Evolutionary conservation across 2,888 invertebrate species (phyloP).

Genomic region (Philereme vetulata): DNA sequence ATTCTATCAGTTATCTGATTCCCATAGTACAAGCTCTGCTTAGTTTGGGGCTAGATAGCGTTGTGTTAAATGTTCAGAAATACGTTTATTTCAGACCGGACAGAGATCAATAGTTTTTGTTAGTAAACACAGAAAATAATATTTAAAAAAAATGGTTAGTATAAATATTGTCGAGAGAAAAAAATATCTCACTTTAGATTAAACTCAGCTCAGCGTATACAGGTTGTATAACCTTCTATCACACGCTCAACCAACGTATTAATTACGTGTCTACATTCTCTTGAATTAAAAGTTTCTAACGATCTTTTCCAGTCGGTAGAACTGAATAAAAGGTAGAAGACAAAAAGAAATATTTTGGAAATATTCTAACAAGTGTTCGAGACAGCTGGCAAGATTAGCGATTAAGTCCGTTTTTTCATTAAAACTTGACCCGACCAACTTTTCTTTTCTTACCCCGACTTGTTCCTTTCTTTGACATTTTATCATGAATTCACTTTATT

Average conservation of each 20-base stretch:
- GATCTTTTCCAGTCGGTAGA: conserved; percentile 27
- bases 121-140: no score
- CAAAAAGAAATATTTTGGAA: conserved; percentile 35
- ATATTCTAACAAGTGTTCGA: conserved; percentile 47
- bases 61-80: no score
- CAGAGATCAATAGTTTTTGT: no score
- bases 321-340: conserved; percentile 13
- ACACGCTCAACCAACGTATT: background rate
- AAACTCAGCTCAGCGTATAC: no score
- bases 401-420: conserved; percentile 53
- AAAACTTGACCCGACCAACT: conserved; percentile 52
- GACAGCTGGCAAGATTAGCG: conserved; percentile 53
- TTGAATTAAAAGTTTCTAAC: conserved; percentile 6
- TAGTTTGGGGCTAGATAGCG: no score
- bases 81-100: no score
- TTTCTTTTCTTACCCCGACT: conserved; percentile 43
- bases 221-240: no score
- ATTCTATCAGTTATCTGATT: no score
- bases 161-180: no score
- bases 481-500: conserved; percentile 36
- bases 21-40: no score
- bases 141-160: no score
- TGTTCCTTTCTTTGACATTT: conserved; percentile 26
- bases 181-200: no score
- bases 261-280: background rate